Evolutionary conservation across 2,797 vertebrate genomes (phyloP).

Genomic region (Mallotus villosus): DNA sequence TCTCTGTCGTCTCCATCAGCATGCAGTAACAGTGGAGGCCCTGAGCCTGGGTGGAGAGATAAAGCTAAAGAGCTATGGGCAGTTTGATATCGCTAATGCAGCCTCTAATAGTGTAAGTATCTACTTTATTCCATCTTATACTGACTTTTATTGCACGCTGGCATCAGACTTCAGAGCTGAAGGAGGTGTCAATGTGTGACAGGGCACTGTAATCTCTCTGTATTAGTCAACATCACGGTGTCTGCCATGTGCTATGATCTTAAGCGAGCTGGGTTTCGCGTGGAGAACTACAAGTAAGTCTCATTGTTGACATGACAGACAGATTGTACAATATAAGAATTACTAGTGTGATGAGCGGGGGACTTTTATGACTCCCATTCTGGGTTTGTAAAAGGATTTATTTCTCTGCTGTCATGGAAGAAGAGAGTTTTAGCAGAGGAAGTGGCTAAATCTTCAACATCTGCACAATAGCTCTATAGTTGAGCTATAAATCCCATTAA

Average conservation of each 20-base stretch:
- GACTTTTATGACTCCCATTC: background rate
- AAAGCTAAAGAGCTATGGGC: background rate
- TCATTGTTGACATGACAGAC: background rate
- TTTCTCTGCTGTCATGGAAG: background rate
- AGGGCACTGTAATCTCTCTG: background rate
- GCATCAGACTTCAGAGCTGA: too few relatives aligned
- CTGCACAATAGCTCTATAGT: background rate
- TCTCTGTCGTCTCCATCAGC: background rate
- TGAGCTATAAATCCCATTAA: constrained; percentile 1
- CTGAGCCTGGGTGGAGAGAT: background rate
- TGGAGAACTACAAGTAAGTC: too few relatives aligned
- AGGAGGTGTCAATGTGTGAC: background rate
- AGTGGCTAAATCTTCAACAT: background rate
- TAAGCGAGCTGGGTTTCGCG: background rate
- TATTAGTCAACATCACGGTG: background rate
- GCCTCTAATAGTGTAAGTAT: background rate
- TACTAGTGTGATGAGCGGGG: background rate
- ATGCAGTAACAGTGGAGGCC: background rate
- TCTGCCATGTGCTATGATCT: background rate
- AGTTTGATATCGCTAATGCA: background rate
- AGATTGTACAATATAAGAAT: background rate
- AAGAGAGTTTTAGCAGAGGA: background rate
- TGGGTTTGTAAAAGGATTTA: background rate
- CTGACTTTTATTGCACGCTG: background rate
- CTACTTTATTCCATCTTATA: background rate